Percentiles rank a stretch among this genome's conserved stretches.
Evolutionary conservation across 1,140 invertebrate species (phyloP).

Genomic region (Amyelois transitella): DNA sequence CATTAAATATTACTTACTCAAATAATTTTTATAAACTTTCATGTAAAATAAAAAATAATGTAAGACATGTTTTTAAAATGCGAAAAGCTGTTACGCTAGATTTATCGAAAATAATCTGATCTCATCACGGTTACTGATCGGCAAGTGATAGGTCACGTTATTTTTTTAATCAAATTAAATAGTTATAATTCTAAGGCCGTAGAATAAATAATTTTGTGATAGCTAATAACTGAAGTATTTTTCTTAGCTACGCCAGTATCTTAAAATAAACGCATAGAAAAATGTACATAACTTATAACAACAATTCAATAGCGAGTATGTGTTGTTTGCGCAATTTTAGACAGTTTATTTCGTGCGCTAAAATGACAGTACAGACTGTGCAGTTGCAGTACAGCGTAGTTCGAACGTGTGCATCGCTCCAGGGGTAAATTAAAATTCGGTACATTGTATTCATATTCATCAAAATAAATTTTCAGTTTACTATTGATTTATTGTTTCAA

Average conservation of each 20-base stretch:
- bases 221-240: too few relatives aligned
- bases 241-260: too few relatives aligned
- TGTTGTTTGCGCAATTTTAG: background rate
- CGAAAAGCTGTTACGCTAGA: too few relatives aligned
- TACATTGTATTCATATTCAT: background rate
- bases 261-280: too few relatives aligned
- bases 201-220: background rate
- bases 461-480: background rate
- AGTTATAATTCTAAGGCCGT: background rate
- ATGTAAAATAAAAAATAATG: too few relatives aligned
- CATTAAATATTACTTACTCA: too few relatives aligned
- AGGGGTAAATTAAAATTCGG: background rate
- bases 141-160: conserved; percentile 1
- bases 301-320: background rate
- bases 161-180: background rate
- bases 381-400: too few relatives aligned
- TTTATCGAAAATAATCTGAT: too few relatives aligned
- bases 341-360: background rate
- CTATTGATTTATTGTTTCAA: conserved; percentile 3
- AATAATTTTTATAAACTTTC: too few relatives aligned
- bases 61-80: too few relatives aligned
- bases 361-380: background rate
- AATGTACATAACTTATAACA: too few relatives aligned
- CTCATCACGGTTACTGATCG: background rate
- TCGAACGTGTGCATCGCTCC: too few relatives aligned